Base-by-base conservation (phyloP, 1,140 invertebrate species). In the Drosophila yakuba region DNA sequence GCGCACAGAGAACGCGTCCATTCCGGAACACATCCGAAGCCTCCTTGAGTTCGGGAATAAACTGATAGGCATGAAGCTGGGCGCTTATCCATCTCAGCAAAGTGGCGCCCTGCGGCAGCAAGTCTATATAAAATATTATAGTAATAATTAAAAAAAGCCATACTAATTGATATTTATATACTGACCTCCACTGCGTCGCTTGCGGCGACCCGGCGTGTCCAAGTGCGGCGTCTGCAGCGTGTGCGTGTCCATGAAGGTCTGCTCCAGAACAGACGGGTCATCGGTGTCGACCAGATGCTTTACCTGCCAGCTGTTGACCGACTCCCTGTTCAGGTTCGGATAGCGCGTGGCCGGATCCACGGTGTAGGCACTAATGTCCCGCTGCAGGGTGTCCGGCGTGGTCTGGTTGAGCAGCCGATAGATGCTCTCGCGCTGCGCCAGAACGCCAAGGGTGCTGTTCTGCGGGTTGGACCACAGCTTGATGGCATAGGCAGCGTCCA, bases 401-500 rank as follows among this genome's bases (percentile, higher is more conserved):
- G 98, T 99, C 94, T 99, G 98, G 57, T 96, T 97, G 82, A 97
- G 92, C 52, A 94, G 73, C 71, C 97, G 94, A 92, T 99, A 99
- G 73, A 99, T 97, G 54, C 96, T 97, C 93, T 99, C 98, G 28
- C 98, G 93, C 92, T 99, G 98, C 0, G 98, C 98, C 10, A 99
- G 93, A 1, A 99, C 96, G 83, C 97, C 95, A 8, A 98, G 92
- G 0, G 96, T 95, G 63, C 95, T 95, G 32, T 94, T 92, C 2
- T 93, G 91, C 1, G 94, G 95, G 50, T 95, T 94, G 0, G 96
- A 95, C 96, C 97, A 99, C 36, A 95, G 94, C 74, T 97, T 94
- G 44, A 99, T 96, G 74, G 98, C 97, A 98, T 98, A 99, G 36
- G 97, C 97, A 0, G 98, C 97, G 94, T 99, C 98, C 89, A 99